These are phyloP conservation scores for Buphagus erythrorhynchus DNA, from an alignment of 2,797 vertebrate species.

Conservation along the genomic window DNA sequence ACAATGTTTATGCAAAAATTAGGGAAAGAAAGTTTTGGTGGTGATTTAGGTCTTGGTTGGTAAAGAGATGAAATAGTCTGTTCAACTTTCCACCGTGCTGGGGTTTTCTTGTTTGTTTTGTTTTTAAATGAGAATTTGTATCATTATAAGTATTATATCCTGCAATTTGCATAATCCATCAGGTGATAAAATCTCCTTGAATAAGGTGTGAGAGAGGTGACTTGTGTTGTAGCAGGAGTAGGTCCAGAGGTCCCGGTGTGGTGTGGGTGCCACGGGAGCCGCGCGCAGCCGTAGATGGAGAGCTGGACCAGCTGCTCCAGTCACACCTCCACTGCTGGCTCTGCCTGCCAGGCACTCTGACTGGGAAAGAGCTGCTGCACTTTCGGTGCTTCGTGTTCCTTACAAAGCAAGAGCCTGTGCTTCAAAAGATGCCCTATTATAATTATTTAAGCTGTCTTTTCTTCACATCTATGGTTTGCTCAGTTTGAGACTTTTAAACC, in stretches of 20 bases:
- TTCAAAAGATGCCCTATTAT: not conserved
- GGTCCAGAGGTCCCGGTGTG: rapidly evolving
- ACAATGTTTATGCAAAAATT: not conserved
- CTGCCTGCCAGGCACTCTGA: rapidly evolving
- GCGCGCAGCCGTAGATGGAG: not conserved
- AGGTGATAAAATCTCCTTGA: not conserved
- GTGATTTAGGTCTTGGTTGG: not conserved
- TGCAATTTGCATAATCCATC: not conserved
- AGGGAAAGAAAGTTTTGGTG: not conserved
- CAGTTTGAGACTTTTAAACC: not conserved
- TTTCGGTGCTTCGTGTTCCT: rapidly evolving
- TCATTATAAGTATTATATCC: not conserved
- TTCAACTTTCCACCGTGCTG: rapidly evolving
- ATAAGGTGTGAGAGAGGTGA: rapidly evolving
- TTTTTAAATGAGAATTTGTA: not conserved
- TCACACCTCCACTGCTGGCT: rapidly evolving
- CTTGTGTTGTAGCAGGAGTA: rapidly evolving
- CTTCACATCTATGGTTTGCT: not conserved
- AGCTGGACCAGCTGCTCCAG: not conserved
- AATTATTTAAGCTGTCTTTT: not conserved
- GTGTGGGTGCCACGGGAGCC: not conserved
- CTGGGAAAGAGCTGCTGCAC: rapidly evolving
- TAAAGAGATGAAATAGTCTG: not conserved
- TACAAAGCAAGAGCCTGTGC: not conserved
- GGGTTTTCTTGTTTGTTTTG: rapidly evolving